phyloP scores from a whole-genome alignment of 2,888 invertebrate species.

The Clitarchus hookeri region DNA sequence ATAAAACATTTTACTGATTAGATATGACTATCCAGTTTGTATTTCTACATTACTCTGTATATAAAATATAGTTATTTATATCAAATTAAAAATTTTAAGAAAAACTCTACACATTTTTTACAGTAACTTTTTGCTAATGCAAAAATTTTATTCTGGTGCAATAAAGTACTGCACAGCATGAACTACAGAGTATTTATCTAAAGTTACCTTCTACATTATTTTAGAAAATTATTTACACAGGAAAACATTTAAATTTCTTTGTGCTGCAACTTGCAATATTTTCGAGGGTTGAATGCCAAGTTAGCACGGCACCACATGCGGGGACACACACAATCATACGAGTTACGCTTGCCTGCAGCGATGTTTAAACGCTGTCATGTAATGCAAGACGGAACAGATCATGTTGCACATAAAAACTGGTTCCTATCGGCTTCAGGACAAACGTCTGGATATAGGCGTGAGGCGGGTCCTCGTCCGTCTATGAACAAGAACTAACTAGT shows the following conservation, averaged over 20 bases:
- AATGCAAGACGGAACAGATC: slow-evolving; percentile 93
- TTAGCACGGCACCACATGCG: slow-evolving; percentile 11
- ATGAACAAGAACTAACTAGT: slow-evolving; percentile 52
- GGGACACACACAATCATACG: slow-evolving; percentile 20
- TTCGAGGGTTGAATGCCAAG: slow-evolving; percentile 19
- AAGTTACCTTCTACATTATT: too few relatives aligned
- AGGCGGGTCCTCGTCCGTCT: slow-evolving; percentile 95
- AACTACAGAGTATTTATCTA: too few relatives aligned
- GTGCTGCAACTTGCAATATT: not conserved
- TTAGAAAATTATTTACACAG: too few relatives aligned
- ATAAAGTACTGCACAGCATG: too few relatives aligned
- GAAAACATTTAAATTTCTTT: not conserved
- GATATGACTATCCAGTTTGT: too few relatives aligned
- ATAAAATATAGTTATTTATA: too few relatives aligned
- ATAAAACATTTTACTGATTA: too few relatives aligned
- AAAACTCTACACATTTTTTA: too few relatives aligned
- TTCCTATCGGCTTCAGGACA: slow-evolving; percentile 86
- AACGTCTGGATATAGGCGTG: slow-evolving; percentile 94
- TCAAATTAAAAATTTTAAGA: too few relatives aligned
- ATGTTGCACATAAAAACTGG: slow-evolving; percentile 91
- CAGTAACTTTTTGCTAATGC: too few relatives aligned
- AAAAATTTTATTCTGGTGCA: too few relatives aligned
- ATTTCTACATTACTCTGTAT: too few relatives aligned
- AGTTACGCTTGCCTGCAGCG: slow-evolving; percentile 33
- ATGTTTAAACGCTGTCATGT: slow-evolving; percentile 69